phyloP scores from a whole-genome alignment of 2,888 invertebrate genomes.

The Amitus sp. region DNA sequence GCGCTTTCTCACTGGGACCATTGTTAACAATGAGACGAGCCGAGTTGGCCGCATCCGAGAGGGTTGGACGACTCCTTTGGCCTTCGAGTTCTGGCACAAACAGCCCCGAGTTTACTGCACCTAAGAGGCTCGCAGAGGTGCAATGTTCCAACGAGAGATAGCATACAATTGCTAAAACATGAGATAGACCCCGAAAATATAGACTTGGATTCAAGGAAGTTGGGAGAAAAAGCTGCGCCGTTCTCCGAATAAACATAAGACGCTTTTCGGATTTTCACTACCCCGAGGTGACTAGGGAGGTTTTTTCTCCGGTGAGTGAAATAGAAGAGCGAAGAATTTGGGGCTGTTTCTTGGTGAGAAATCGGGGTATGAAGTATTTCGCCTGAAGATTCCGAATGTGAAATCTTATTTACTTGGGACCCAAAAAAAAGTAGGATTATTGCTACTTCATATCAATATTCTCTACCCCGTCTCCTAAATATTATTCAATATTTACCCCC shows the following conservation, averaged over 20 bases:
- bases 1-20: slow-evolving; percentile 49
- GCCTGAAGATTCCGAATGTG: no score
- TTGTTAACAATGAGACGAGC: slow-evolving; percentile 61
- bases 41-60: slow-evolving; percentile 28
- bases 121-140: slow-evolving; percentile 59
- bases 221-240: slow-evolving; percentile 15
- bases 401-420: no score
- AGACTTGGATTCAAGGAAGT: slow-evolving; percentile 25
- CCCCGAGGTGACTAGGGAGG: no score
- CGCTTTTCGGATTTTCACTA: neutral
- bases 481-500: no score
- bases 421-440: no score
- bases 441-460: no score
- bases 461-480: no score
- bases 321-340: no score
- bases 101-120: slow-evolving; percentile 54
- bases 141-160: slow-evolving; percentile 56
- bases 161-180: slow-evolving; percentile 55
- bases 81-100: slow-evolving; percentile 20
- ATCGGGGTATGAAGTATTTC: no score
- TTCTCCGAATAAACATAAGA: neutral
- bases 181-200: slow-evolving; percentile 38
- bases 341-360: no score
- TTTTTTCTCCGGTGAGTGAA: no score
- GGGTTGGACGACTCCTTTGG: slow-evolving; percentile 17